Base-by-base conservation (phyloP, 2,113 vertebrate genomes). In the Albula glossodonta region DNA sequence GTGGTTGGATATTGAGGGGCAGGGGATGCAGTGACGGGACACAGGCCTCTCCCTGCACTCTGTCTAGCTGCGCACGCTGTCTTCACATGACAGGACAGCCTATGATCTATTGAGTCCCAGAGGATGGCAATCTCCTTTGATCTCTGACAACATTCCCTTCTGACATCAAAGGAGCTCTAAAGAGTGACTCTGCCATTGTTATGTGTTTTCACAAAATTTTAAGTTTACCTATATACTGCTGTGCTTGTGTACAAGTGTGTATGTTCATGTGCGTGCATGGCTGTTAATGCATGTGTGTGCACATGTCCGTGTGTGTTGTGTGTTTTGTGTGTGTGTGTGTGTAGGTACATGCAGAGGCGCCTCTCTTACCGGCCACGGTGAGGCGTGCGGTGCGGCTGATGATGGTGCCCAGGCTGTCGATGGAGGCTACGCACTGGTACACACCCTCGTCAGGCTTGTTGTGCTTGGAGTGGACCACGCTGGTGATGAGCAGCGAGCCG, bases 401-500 rank as follows among this genome's bases (percentile, higher is more conserved):
- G 57, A 99, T 97, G 90, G 96, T 99, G 2, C 98, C 98, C 88
- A 99, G 94, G 92, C 91, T 98, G 78, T 99, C 98, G 84, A 99
- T 96, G 0, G 97, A 98, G 31, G 97, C 98, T 66, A 99, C 97
- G 1, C 98, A 99, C 86, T 99, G 98, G 49, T 99, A 99, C 87
- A 96, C 95, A 10, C 98, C 98, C 90, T 99, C 98, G 49, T 99
- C 98, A 0, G 97, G 98, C 88, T 99, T 99, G 85, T 99, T 98
- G 87, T 99, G 98, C 89, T 99, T 99, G n/a, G 97, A 96, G 91
- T 97, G 96, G 85, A 97, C 94, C 88, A 97, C 95, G 0, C 51
- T 94, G 88, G 89, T 93, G 80, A 97, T 95, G 74, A 96, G 90
- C 66, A 97, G 90, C 53, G 96, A 96, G 19, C 96, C 96, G 63